These are phyloP conservation scores for Oceanodroma leucorhoa DNA, from an alignment of 2,797 vertebrate genomes.

Conservation along the genomic window DNA sequence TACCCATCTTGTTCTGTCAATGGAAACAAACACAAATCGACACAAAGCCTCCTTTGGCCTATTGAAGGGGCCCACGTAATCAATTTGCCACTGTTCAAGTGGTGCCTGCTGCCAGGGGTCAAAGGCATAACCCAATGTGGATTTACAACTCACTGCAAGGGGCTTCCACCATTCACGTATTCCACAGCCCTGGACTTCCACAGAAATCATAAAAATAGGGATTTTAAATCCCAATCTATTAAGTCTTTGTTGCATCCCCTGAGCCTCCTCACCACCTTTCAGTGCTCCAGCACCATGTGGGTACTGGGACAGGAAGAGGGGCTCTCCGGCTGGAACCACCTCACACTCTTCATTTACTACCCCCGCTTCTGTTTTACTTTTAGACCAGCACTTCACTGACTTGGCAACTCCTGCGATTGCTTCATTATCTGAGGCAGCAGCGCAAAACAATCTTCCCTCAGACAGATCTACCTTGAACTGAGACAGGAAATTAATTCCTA, in stretches of 20 bases:
- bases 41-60: not conserved
- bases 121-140: not conserved
- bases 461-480: not conserved
- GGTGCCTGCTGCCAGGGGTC: not conserved
- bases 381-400: not conserved
- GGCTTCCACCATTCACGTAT: not conserved
- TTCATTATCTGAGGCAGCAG: not conserved
- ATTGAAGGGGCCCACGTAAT: not conserved
- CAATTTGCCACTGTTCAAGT: not conserved
- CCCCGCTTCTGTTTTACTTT: not conserved
- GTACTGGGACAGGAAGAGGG: not conserved
- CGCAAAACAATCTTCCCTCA: not conserved
- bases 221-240: not conserved
- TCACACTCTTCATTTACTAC: not conserved
- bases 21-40: not conserved
- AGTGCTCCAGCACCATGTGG: not conserved
- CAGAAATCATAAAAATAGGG: not conserved
- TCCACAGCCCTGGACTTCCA: not conserved
- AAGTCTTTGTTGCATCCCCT: fast-evolving
- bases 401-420: fast-evolving
- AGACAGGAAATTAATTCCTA: not conserved
- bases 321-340: not conserved
- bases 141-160: not conserved
- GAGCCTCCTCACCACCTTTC: not conserved
- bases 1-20: not conserved